phyloP scores from a whole-genome alignment of 2,113 vertebrate genomes.

The Procavia capensis region DNA sequence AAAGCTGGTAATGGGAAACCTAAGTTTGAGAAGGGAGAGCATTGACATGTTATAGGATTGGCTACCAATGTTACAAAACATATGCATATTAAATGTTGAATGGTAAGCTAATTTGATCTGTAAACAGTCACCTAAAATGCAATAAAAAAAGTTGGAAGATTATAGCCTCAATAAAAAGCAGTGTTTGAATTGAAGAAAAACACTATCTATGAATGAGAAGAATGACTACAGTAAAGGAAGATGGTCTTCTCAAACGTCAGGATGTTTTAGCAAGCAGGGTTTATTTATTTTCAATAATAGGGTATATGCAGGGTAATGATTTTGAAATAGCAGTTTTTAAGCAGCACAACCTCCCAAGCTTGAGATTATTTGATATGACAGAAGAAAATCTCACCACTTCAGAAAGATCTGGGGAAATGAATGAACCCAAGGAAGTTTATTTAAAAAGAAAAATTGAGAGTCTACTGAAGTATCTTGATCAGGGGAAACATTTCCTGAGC shows the following conservation, averaged over 20 bases:
- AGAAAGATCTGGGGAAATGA: neutral
- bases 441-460: neutral
- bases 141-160: too few relatives aligned
- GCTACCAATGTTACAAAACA: too few relatives aligned
- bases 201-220: neutral
- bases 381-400: neutral
- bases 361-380: neutral
- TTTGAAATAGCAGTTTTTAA: neutral
- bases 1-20: too few relatives aligned
- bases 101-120: too few relatives aligned
- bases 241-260: neutral
- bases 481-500: neutral
- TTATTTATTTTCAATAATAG: neutral
- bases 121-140: too few relatives aligned
- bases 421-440: neutral
- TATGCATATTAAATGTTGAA: too few relatives aligned
- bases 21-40: too few relatives aligned
- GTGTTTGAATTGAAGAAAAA: neutral
- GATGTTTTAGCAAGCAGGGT: neutral
- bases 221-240: neutral
- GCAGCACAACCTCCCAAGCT: neutral
- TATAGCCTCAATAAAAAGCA: too few relatives aligned
- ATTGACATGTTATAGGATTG: too few relatives aligned
- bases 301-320: neutral
- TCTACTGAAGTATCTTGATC: neutral